These are phyloP conservation scores for Sarcophaga subvicina DNA, from an alignment of 2,888 invertebrate species.

Conservation along the genomic window DNA sequence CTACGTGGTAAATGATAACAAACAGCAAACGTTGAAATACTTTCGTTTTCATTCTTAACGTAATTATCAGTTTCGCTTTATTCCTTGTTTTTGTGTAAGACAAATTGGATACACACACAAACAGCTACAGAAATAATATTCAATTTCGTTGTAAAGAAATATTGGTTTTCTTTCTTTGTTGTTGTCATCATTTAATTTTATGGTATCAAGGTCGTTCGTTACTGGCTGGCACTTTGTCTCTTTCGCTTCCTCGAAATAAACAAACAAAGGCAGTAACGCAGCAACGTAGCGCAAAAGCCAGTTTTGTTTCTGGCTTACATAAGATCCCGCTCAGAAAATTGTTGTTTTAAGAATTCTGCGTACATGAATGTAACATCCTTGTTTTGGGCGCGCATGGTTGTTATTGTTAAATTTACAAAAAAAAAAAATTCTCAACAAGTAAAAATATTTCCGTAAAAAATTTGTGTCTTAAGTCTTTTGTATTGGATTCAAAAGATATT, in stretches of 20 bases:
- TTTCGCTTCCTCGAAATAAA: constrained; percentile 1
- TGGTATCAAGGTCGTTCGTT: constrained; percentile 58
- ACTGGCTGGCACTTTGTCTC: constrained; percentile 29
- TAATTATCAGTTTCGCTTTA: constrained; percentile 30
- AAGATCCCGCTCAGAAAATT: constrained; percentile 7
- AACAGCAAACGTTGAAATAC: constrained; percentile 9
- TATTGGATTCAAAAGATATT: too few species aligned
- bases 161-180: constrained; percentile 33
- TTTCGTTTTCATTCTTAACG: constrained; percentile 56
- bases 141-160: constrained; percentile 14
- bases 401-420: background rate
- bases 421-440: background rate
- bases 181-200: constrained; percentile 11
- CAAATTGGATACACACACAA: background rate
- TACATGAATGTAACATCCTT: background rate
- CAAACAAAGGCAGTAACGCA: constrained; percentile 19
- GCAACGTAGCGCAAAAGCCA: constrained; percentile 10
- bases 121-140: constrained; percentile 1
- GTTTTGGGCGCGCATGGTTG: background rate
- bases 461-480: too few species aligned
- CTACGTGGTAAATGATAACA: background rate
- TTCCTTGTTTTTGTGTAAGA: background rate
- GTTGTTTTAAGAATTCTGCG: background rate
- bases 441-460: too few species aligned
- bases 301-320: constrained; percentile 49